Percentiles rank a stretch among this genome's conserved stretches.
phyloP scores from a whole-genome alignment of 2,113 vertebrate genomes.

The Candoia aspera region DNA sequence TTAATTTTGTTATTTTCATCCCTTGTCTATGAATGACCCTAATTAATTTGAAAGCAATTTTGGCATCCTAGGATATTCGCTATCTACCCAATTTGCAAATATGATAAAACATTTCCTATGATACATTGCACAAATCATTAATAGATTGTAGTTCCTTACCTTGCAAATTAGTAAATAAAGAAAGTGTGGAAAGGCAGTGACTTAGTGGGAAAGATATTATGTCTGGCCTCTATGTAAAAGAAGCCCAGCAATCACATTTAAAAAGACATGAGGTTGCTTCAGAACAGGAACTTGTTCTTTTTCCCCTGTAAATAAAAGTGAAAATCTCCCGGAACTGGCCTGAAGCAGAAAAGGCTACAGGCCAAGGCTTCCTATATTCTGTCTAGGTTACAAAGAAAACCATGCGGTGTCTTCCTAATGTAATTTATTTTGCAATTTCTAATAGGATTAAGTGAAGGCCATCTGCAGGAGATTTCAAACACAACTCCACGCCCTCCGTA shows the following conservation, averaged over 20 bases:
- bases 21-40: neutral
- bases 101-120: neutral
- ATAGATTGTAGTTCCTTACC: neutral
- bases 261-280: neutral
- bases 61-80: neutral
- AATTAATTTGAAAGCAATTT: neutral
- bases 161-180: neutral
- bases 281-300: neutral
- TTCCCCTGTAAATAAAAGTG: neutral
- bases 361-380: neutral
- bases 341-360: neutral
- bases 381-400: neutral
- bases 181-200: neutral
- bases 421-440: slow-evolving; percentile 6
- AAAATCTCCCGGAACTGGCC: neutral
- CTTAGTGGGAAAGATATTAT: neutral
- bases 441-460: slow-evolving; percentile 16
- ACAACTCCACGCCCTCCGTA: neutral
- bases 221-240: neutral
- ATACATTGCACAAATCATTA: neutral
- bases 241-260: neutral
- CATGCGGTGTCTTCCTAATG: neutral
- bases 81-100: neutral
- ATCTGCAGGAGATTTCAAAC: slow-evolving; percentile 6
- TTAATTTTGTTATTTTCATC: neutral